Percentiles rank a stretch among this genome's conserved stretches.
phyloP scores from a whole-genome alignment of 2,888 invertebrate species.

The Anodontia alba region DNA sequence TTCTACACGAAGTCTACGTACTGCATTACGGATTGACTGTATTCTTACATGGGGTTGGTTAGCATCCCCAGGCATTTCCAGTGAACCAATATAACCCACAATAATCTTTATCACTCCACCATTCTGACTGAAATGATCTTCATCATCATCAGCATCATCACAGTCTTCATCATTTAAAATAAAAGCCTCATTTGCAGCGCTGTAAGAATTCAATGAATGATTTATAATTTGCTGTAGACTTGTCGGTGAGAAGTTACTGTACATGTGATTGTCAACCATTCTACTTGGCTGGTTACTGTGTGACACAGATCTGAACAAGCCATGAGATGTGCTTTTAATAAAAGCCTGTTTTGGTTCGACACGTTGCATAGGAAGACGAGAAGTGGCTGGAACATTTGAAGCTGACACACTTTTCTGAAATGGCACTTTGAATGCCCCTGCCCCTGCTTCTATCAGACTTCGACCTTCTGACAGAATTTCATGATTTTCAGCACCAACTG shows the following conservation, averaged over 20 bases:
- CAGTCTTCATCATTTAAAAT: constrained; percentile 65
- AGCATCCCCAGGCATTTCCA: constrained; percentile 92
- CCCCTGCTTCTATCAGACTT: constrained; percentile 62
- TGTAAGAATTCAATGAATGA: constrained; percentile 64
- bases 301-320: constrained; percentile 32
- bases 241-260: constrained; percentile 62
- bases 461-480: constrained; percentile 53
- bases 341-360: constrained; percentile 70
- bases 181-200: constrained; percentile 69
- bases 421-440: constrained; percentile 59
- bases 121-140: constrained; percentile 44
- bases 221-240: constrained; percentile 62
- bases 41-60: constrained; percentile 86
- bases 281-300: constrained; percentile 28
- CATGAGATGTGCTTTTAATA: constrained; percentile 67
- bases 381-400: constrained; percentile 51
- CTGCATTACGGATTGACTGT: constrained; percentile 92
- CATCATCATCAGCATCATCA: constrained; percentile 65
- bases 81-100: constrained; percentile 96
- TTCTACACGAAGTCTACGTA: constrained; percentile 94
- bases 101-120: constrained; percentile 80
- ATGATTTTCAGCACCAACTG: constrained; percentile 70
- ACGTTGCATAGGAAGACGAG: constrained; percentile 47
- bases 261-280: constrained; percentile 44
- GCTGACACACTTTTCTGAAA: constrained; percentile 58